Evolutionary conservation across 2,797 vertebrate species (phyloP).

Genomic region (Rhynchotus rufescens): DNA sequence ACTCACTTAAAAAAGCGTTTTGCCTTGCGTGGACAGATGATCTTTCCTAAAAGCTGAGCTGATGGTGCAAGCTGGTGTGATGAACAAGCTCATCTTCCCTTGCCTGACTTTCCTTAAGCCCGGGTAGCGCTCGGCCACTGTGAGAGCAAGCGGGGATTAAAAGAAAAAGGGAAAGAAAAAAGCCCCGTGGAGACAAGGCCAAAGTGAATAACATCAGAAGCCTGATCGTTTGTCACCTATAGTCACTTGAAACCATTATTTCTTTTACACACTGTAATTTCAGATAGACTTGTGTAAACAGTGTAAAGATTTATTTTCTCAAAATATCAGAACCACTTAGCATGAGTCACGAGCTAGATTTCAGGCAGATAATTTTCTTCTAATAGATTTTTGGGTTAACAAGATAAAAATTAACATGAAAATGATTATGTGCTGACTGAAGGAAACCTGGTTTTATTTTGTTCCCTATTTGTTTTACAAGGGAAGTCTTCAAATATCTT

Average conservation of each 20-base stretch:
- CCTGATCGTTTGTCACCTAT: conserved; percentile 71
- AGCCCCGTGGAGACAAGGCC: conserved; percentile 2
- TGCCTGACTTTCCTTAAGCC: neutral
- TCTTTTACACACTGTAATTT: conserved; percentile 72
- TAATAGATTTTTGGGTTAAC: conserved; percentile 69
- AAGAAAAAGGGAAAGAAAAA: conserved; percentile 3
- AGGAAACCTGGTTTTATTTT: conserved; percentile 60
- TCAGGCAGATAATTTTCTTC: conserved; percentile 76
- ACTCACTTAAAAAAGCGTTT: neutral
- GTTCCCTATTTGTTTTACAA: conserved; percentile 67
- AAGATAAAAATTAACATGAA: conserved; percentile 56
- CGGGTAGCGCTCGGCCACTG: neutral
- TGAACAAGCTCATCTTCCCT: neutral
- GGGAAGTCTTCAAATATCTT: conserved; percentile 60
- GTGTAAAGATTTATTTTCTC: conserved; percentile 74
- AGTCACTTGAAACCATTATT: conserved; percentile 67
- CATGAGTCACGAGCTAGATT: conserved; percentile 74
- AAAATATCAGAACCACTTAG: conserved; percentile 77
- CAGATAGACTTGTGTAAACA: conserved; percentile 72
- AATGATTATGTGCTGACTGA: conserved; percentile 58
- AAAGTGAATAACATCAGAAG: conserved; percentile 69
- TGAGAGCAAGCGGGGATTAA: conserved; percentile 9
- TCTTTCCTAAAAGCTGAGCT: neutral
- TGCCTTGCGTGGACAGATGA: neutral
- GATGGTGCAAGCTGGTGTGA: neutral